Conservation (phyloP, 2,113 vertebrate genomes). For the Gnathonemus echidnorhynchus region DNA sequence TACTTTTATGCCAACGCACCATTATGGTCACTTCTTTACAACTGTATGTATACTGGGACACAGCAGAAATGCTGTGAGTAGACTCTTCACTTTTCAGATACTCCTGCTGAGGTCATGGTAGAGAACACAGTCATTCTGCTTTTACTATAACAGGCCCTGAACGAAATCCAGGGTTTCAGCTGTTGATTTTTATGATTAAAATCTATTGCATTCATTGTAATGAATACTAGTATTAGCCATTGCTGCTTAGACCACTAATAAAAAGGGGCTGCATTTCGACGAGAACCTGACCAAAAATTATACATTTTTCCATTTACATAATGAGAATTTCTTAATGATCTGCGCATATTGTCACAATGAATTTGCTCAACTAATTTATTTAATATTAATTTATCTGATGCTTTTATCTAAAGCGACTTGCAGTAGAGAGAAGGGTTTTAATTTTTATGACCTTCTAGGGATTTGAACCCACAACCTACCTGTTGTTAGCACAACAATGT, state of each 20-base stretch:
- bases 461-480: background rate
- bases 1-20: background rate
- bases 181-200: background rate
- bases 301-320: background rate
- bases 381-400: background rate
- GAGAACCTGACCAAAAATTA: background rate
- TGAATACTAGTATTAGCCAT: background rate
- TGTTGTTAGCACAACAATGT: no score
- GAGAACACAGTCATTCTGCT: background rate
- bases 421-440: background rate
- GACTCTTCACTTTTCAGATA: background rate
- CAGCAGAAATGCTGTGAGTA: background rate
- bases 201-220: background rate
- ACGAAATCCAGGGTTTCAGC: background rate
- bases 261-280: background rate
- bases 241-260: background rate
- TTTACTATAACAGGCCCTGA: background rate
- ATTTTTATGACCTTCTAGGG: background rate
- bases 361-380: background rate
- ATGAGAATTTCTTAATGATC: background rate
- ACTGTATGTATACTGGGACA: background rate
- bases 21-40: background rate
- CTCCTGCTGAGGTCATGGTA: background rate
- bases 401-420: background rate
- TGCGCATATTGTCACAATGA: background rate